phyloP scores from a whole-genome alignment of 2,113 vertebrate species.

The Diphyllodes magnificus region DNA sequence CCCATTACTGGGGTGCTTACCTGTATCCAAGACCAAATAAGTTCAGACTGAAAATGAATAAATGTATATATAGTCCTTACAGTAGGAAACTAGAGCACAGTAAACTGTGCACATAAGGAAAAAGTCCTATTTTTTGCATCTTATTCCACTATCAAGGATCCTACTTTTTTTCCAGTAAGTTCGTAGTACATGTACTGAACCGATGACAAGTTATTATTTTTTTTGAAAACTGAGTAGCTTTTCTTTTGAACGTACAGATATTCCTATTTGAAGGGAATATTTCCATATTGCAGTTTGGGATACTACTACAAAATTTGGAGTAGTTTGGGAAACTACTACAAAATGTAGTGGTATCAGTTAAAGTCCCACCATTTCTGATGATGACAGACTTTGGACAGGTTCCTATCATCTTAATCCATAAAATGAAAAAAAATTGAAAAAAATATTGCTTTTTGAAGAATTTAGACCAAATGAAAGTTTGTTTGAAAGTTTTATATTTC shows the following conservation, averaged over 20 bases:
- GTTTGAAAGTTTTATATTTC: background rate
- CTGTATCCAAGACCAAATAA: background rate
- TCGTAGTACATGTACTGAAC: background rate
- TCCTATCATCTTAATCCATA: background rate
- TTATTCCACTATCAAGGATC: background rate
- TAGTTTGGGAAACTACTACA: background rate
- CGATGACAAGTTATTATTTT: background rate
- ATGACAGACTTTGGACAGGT: background rate
- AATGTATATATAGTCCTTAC: background rate
- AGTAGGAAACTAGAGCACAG: background rate
- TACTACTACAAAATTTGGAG: background rate
- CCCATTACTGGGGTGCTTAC: background rate
- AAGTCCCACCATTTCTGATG: background rate
- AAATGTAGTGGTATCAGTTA: background rate
- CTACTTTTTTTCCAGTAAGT: background rate
- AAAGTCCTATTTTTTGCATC: background rate
- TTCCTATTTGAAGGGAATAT: background rate
- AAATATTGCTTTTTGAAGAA: background rate
- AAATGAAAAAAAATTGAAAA: background rate
- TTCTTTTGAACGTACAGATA: background rate
- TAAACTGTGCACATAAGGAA: background rate
- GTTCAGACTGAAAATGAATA: background rate
- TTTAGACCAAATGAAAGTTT: background rate
- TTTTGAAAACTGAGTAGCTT: background rate
- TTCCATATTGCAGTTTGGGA: background rate